Percentiles rank a stretch among this genome's conserved stretches.
These are phyloP conservation scores for Mormyrus hasselquistii DNA, from an alignment of 2,797 vertebrate species.

Conservation along the genomic window DNA sequence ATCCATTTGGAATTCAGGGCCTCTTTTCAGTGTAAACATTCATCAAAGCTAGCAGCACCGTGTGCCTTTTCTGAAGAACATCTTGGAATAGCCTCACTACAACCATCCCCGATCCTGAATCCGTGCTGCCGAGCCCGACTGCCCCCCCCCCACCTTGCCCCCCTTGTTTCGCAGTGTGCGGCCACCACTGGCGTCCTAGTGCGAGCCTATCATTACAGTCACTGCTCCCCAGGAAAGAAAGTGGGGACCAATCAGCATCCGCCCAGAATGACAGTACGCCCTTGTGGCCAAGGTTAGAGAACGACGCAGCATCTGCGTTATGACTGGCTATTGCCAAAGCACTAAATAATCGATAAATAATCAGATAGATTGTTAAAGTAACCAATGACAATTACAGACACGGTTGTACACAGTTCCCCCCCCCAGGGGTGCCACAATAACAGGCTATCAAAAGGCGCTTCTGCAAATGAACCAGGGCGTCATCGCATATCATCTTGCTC, in stretches of 20 bases:
- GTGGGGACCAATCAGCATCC: background rate
- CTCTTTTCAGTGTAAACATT: background rate
- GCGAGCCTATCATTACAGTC: slow-evolving; percentile 6
- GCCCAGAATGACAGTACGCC: slow-evolving; percentile 10
- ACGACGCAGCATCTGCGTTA: background rate
- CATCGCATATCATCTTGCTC: background rate
- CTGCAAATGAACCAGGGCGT: background rate
- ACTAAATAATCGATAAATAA: slow-evolving; percentile 4
- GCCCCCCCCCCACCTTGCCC: slow-evolving; percentile 6
- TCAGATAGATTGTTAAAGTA: background rate
- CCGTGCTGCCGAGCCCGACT: slow-evolving; percentile 8
- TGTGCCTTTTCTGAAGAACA: background rate
- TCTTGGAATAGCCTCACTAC: background rate
- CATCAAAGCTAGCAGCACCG: background rate
- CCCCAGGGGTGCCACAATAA: background rate
- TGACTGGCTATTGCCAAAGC: background rate
- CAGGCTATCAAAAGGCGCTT: background rate
- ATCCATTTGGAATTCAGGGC: background rate
- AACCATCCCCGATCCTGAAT: background rate
- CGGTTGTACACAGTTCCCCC: background rate
- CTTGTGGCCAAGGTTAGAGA: background rate
- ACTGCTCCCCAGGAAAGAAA: background rate
- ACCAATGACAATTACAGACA: slow-evolving; percentile 11
- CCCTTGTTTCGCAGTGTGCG: background rate
- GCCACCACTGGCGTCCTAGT: background rate